Conservation (phyloP, 2,797 vertebrate species). For the Bovichtus variegatus region DNA sequence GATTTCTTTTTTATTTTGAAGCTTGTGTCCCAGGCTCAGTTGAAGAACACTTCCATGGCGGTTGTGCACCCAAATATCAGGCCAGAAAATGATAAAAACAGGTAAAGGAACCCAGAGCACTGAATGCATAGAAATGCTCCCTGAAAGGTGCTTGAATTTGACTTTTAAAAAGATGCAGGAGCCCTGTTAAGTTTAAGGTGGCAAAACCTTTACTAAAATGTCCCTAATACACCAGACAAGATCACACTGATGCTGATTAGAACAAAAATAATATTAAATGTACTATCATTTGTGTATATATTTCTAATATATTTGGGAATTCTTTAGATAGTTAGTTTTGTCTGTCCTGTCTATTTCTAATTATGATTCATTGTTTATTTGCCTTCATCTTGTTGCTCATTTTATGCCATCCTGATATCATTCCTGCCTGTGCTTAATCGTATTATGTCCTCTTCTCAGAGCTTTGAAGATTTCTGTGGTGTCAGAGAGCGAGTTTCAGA, state of each 20-base stretch:
- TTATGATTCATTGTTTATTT: not conserved
- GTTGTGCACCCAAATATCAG: conserved; percentile 19
- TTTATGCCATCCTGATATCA: not conserved
- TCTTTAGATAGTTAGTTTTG: not conserved
- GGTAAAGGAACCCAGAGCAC: conserved; percentile 61
- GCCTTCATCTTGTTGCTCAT: not conserved
- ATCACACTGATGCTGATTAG: not conserved
- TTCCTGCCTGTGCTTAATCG: not conserved
- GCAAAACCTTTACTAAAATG: not conserved
- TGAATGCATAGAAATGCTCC: no score
- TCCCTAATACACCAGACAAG: not conserved
- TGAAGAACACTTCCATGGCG: conserved; percentile 45
- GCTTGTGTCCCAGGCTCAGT: conserved; percentile 77
- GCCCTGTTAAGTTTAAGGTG: no score
- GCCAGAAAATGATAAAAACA: conserved; percentile 80
- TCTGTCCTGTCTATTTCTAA: not conserved
- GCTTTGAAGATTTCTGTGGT: conserved; percentile 60
- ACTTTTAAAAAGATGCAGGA: no score
- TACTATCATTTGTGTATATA: not conserved
- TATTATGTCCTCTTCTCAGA: not conserved
- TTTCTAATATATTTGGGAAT: no score
- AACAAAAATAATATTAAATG: not conserved
- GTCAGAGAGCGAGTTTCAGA: conserved; percentile 76
- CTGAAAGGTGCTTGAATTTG: no score
- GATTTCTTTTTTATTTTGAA: conserved; percentile 47